These are phyloP conservation scores for Ifrita kowaldi DNA, from an alignment of 2,113 vertebrate species.

Conservation along the genomic window DNA sequence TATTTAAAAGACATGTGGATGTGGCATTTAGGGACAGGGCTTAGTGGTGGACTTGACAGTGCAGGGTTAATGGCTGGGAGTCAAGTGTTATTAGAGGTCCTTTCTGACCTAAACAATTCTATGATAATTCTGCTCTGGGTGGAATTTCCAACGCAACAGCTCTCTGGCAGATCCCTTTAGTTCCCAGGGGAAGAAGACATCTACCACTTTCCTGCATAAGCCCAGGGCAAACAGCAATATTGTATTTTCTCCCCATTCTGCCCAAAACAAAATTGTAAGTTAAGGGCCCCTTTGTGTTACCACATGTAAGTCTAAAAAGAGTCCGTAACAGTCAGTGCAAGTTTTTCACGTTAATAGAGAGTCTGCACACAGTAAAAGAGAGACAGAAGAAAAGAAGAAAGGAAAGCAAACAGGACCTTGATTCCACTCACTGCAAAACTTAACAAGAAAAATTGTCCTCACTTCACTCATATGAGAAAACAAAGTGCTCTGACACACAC, in stretches of 20 bases:
- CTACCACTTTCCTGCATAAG: background rate
- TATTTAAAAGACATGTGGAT: no score
- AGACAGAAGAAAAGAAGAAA: background rate
- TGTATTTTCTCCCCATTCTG: background rate
- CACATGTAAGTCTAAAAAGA: background rate
- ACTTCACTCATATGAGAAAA: background rate
- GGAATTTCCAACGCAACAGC: background rate
- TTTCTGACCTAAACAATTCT: background rate
- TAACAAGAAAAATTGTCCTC: background rate
- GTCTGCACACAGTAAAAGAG: background rate
- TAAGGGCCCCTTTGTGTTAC: background rate
- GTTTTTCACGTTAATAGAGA: background rate
- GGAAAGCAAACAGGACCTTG: background rate
- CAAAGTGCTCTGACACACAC: background rate
- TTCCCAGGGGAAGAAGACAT: background rate
- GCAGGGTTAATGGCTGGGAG: no score
- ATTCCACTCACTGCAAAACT: background rate
- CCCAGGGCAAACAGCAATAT: background rate
- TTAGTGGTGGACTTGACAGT: no score
- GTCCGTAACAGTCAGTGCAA: background rate
- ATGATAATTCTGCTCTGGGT: background rate
- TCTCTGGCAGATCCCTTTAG: background rate
- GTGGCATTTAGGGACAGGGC: no score
- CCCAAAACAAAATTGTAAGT: background rate
- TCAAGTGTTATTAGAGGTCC: background rate